Evolutionary conservation across 2,797 vertebrate genomes (phyloP), one percentile per base, ranked within the genome.

Genomic region (Sebastes cheni): DNA sequence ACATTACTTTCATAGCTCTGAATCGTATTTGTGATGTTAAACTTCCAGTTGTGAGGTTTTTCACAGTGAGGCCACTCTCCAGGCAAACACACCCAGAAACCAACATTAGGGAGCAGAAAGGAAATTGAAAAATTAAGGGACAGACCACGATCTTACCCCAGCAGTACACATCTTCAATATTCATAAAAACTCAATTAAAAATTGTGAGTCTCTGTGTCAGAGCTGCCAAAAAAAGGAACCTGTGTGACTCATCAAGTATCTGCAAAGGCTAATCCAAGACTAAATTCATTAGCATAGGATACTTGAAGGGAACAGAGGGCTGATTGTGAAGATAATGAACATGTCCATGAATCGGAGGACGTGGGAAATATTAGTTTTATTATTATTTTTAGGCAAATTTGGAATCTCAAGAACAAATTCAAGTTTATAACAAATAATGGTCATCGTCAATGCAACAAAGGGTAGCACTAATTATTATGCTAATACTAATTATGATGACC

Each of bases 181-280:
- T 85, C 75, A 83, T 83, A 20, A 56, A 46, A 72, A 55, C 29
- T 79, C 22, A 88, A 79, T 77, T 58, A n/a, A 59, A 50, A 67
- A 79, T 73, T 62, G 12, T 52, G 25, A 77, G 25, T 72, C 72
- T 52, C 18, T 13, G 46, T 58, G n/a, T 27, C 4, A 25, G 52
- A 32, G 56, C 46, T 23, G 13, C 6, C 4, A 32, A n/a, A 12
- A 22, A 18, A 56, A 61, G 70, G 7, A 56, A 55, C 8, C 64
- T 30, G 22, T 25, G 10, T 69, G 56, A 58, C 39, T 80, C 36
- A 75, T 68, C 20, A n/a, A 34, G 12, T 39, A 23, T 70, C 46
- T 68, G 32, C 55, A 74, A 52, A 42, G 29, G 34, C 18, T 59
- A 25, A 61, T 61, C 6, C n/a, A 23, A n/a, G 64, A 61, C 27